A percentile compares a stretch with the other conserved stretches of the same genome.
These are phyloP conservation scores for Poecilia picta DNA, from an alignment of 2,797 vertebrate genomes.

Conservation along the genomic window DNA sequence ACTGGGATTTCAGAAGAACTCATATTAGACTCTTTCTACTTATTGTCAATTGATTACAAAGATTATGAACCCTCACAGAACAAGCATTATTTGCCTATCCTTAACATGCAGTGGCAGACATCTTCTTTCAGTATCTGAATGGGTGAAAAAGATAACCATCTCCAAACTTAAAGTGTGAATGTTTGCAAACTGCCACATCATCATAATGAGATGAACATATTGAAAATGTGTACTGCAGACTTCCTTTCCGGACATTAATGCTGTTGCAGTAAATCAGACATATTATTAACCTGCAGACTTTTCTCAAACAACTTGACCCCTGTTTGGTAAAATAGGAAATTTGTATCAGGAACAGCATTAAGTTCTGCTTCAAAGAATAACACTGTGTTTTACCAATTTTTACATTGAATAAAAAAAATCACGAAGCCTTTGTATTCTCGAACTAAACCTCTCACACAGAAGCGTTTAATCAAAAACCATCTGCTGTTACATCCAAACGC, in stretches of 20 bases:
- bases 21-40: neutral
- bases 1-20: neutral
- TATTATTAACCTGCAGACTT: constrained; percentile 4
- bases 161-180: neutral
- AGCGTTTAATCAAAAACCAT: neutral
- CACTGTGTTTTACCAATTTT: neutral
- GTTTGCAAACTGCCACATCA: neutral
- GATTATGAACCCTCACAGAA: neutral
- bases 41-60: neutral
- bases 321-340: neutral
- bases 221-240: constrained; percentile 1
- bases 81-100: neutral
- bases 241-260: constrained; percentile 24
- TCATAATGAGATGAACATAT: neutral
- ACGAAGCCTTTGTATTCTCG: neutral
- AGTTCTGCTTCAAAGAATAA: neutral
- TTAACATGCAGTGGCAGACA: neutral
- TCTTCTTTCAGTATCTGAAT: neutral
- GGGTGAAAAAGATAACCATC: neutral
- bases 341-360: neutral
- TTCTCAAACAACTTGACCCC: neutral
- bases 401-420: neutral
- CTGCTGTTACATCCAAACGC: neutral
- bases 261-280: constrained; percentile 7
- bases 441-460: neutral